Conservation (phyloP, 1,140 invertebrate species). For the Calephelis virginiensis region DNA sequence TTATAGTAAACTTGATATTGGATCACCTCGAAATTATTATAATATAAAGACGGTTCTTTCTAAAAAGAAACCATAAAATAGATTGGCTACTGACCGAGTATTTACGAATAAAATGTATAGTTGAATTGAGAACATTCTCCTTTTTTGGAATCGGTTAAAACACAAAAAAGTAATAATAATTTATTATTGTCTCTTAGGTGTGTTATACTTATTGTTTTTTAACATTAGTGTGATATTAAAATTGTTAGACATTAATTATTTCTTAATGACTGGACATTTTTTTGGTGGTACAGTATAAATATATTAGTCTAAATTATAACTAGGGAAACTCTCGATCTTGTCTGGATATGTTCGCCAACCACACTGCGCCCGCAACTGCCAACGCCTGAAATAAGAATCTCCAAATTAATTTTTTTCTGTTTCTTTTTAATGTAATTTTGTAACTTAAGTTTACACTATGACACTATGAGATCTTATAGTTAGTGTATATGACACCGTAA, state of each 20-base stretch:
- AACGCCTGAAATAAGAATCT: constrained; percentile 48
- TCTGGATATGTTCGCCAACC: constrained; percentile 62
- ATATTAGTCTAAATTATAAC: constrained; percentile 8
- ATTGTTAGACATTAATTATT: neutral
- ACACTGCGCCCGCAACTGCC: constrained; percentile 54
- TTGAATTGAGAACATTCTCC: no score
- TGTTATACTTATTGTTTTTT: neutral
- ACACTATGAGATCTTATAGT: no score
- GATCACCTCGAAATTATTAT: no score
- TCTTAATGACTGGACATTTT: constrained; percentile 5
- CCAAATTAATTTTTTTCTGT: neutral
- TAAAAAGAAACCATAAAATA: no score
- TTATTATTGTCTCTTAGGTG: neutral
- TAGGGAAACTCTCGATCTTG: constrained; percentile 53
- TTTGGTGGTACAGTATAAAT: constrained; percentile 5
- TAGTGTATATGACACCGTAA: no score
- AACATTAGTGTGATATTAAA: neutral
- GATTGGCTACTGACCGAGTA: no score
- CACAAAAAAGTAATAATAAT: neutral
- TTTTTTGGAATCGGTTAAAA: no score
- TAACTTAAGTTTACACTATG: no score
- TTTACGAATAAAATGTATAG: no score
- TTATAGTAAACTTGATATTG: no score
- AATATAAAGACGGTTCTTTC: no score
- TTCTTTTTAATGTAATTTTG: no score